These are phyloP conservation scores for Hippolais icterina DNA, from an alignment of 2,113 vertebrate genomes.

Conservation along the genomic window DNA sequence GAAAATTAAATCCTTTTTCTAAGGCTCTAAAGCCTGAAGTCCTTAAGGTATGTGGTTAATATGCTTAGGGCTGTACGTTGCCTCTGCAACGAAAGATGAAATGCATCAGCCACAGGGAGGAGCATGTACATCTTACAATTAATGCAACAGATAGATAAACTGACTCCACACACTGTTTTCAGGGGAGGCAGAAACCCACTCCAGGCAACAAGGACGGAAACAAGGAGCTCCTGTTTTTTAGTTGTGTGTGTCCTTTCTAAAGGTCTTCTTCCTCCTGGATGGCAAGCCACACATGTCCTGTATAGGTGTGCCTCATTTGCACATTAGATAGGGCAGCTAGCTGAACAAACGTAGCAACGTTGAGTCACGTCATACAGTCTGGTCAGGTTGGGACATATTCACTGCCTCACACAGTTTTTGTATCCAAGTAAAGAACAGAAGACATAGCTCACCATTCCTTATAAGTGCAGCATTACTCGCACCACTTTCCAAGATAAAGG, in stretches of 20 bases:
- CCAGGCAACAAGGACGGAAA: not conserved
- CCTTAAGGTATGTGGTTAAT: not conserved
- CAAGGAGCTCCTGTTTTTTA: not conserved
- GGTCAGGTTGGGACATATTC: not conserved
- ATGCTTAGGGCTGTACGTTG: too few relatives aligned
- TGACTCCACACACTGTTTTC: not conserved
- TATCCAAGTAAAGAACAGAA: not conserved
- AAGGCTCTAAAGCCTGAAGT: not conserved
- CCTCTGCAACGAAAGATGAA: not conserved
- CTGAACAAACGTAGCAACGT: not conserved
- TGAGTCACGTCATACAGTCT: not conserved
- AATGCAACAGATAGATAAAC: not conserved
- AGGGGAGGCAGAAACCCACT: not conserved
- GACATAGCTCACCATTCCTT: not conserved
- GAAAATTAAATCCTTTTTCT: not conserved
- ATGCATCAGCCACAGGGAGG: not conserved
- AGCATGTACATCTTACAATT: not conserved
- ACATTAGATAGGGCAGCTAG: not conserved
- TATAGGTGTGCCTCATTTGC: not conserved
- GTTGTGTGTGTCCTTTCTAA: accelerated
- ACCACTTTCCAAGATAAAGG: not conserved
- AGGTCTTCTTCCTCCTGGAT: not conserved
- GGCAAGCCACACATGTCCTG: not conserved
- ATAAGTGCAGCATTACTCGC: not conserved
- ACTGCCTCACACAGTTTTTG: not conserved